These are phyloP conservation scores for Pomatostomus ruficeps DNA, from an alignment of 2,113 vertebrate species.

Conservation along the genomic window DNA sequence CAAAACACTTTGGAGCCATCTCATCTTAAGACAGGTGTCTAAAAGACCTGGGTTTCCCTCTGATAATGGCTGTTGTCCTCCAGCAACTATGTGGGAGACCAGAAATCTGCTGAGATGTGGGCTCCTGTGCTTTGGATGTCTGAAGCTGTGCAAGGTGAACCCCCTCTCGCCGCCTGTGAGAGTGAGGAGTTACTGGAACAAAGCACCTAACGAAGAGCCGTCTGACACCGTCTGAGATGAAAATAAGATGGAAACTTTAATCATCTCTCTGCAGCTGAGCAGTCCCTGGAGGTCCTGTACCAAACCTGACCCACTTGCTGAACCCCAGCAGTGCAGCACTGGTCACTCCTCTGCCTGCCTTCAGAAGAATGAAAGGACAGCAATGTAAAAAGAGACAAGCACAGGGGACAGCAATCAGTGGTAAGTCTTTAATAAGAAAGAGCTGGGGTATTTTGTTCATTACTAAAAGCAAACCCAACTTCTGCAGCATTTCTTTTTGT, in stretches of 20 bases:
- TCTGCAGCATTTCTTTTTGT: background rate
- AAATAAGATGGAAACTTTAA: background rate
- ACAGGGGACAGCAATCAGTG: background rate
- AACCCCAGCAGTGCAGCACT: background rate
- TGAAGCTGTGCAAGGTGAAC: background rate
- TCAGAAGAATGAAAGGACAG: background rate
- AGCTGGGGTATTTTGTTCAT: background rate
- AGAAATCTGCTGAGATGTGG: background rate
- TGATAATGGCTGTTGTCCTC: background rate
- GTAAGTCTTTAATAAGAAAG: background rate
- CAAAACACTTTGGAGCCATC: background rate
- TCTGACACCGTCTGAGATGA: background rate
- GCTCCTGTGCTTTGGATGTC: background rate
- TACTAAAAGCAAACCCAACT: background rate
- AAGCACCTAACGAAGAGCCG: background rate
- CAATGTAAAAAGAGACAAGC: background rate
- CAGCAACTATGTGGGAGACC: fast-evolving
- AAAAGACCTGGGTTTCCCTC: background rate
- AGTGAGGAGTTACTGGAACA: background rate
- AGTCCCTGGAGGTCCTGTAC: background rate
- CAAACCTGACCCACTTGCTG: background rate
- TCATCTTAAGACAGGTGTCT: background rate
- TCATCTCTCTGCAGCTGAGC: background rate
- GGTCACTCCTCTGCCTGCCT: background rate
- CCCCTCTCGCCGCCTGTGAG: background rate